These are phyloP conservation scores for Myripristis murdjan DNA, from an alignment of 2,797 vertebrate species.

Conservation along the genomic window DNA sequence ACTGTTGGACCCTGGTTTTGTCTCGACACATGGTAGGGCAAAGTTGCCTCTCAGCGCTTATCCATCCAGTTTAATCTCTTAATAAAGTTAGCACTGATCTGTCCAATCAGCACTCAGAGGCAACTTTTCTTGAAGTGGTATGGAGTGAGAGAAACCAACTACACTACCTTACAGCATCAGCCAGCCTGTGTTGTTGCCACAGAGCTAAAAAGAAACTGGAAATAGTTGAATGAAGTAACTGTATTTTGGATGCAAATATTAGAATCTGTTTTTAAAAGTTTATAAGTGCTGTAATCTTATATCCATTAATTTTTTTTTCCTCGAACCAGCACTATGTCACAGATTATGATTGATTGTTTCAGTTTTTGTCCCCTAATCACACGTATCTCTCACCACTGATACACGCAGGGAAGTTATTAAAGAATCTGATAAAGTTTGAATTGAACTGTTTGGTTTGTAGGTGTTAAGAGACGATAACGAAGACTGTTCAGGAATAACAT, in stretches of 20 bases:
- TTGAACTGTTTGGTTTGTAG: conserved; percentile 11
- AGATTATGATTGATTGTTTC: not conserved
- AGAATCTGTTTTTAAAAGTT: conserved; percentile 11
- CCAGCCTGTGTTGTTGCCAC: not conserved
- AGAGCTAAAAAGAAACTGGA: conserved; percentile 25
- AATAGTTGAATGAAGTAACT: conserved; percentile 13
- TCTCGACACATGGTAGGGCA: not conserved
- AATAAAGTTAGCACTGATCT: not conserved
- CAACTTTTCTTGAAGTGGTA: not conserved
- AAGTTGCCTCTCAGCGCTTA: not conserved
- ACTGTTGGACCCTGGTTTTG: not conserved
- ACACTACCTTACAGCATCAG: not conserved
- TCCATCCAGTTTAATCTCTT: too few species aligned
- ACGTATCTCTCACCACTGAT: conserved; percentile 5
- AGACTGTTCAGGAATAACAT: conserved; percentile 7
- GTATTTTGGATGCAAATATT: conserved; percentile 31
- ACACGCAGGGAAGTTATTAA: not conserved
- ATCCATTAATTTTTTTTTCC: conserved; percentile 6
- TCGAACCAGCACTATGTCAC: conserved; percentile 24
- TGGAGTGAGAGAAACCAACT: not conserved
- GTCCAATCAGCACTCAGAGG: not conserved
- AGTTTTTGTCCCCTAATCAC: conserved; percentile 14
- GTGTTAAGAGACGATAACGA: conserved; percentile 3
- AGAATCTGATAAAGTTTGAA: not conserved
- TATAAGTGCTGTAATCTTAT: conserved; percentile 27